Conservation (phyloP, 2,797 vertebrate genomes). For the Megaceryle alcyon region DNA sequence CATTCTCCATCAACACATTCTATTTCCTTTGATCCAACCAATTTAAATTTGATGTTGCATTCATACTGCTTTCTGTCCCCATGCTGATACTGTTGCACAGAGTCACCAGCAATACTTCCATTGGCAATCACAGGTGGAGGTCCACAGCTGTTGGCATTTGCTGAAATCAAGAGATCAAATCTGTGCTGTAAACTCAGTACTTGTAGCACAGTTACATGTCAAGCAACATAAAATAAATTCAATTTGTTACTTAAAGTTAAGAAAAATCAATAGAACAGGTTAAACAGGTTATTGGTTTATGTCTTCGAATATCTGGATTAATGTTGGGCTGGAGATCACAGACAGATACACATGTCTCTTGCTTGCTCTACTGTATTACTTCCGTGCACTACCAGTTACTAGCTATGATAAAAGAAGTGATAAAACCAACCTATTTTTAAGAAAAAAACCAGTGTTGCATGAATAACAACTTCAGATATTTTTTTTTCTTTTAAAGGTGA, state of each 20-base stretch:
- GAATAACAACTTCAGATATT: neutral
- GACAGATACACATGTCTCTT: neutral
- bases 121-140: slow-evolving; percentile 10
- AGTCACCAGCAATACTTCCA: neutral
- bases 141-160: neutral
- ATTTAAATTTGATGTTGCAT: neutral
- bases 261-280: neutral
- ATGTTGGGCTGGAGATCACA: neutral
- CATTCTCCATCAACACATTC: slow-evolving; percentile 64
- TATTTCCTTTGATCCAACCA: slow-evolving; percentile 52
- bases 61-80: slow-evolving; percentile 32
- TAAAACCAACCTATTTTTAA: neutral
- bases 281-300: neutral
- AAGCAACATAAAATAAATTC: neutral
- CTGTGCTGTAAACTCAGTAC: neutral
- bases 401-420: neutral
- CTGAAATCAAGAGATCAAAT: slow-evolving; percentile 34
- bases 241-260: neutral
- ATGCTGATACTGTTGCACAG: neutral
- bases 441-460: neutral
- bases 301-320: neutral
- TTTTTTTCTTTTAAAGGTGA: neutral
- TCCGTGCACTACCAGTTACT: neutral
- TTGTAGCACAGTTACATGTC: neutral
- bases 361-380: neutral